phyloP scores from a whole-genome alignment of 2,797 vertebrate species.

The Poeciliopsis gracilis region DNA sequence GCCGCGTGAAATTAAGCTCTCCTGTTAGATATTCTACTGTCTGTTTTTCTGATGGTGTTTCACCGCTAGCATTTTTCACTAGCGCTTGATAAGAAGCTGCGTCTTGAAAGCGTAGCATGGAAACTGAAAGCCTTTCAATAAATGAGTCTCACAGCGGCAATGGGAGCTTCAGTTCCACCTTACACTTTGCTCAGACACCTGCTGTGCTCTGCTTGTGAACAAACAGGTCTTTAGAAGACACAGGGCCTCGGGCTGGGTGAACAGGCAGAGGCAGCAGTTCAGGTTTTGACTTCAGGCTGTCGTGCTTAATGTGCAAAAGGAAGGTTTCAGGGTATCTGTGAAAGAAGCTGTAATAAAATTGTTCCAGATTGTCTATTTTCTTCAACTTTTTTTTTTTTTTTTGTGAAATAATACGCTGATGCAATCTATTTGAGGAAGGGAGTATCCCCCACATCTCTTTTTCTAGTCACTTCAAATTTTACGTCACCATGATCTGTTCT shows the following conservation, averaged over 20 bases:
- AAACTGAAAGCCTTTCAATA: constrained; percentile 68
- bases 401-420: constrained; percentile 16
- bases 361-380: constrained; percentile 31
- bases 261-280: constrained; percentile 66
- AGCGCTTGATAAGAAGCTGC: constrained; percentile 53
- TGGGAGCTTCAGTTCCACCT: constrained; percentile 66
- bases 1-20: constrained; percentile 69
- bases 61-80: constrained; percentile 42
- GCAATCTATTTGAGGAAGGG: constrained; percentile 9
- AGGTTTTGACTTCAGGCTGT: constrained; percentile 65
- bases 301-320: constrained; percentile 63
- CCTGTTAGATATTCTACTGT: constrained; percentile 61
- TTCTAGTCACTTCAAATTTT: constrained; percentile 15
- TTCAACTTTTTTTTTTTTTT: constrained; percentile 38
- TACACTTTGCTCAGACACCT: constrained; percentile 75
- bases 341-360: constrained; percentile 39
- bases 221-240: constrained; percentile 76
- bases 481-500: neutral
- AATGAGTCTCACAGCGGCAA: constrained; percentile 66
- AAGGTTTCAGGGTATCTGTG: constrained; percentile 58
- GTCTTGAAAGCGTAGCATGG: constrained; percentile 31
- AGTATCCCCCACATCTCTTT: constrained; percentile 14
- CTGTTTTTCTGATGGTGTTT: constrained; percentile 31
- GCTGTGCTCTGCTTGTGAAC: constrained; percentile 74
- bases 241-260: constrained; percentile 72